Conservation (phyloP, 2,888 invertebrate species). For the Didymodactylos carnosus region DNA sequence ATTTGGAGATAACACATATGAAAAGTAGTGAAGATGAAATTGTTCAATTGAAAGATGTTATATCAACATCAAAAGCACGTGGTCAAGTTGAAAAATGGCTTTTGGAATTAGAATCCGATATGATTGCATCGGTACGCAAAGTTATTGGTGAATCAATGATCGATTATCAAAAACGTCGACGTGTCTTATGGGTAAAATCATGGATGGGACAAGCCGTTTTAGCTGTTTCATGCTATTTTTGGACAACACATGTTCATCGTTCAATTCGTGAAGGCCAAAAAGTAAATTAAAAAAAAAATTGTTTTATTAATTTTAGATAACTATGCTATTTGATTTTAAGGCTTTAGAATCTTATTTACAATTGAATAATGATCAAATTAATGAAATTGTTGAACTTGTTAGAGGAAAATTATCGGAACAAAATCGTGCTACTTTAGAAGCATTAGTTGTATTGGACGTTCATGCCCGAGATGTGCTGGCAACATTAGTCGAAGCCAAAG, state of each 20-base stretch:
- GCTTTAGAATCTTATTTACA: conserved; percentile 46
- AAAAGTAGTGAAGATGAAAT: conserved; percentile 35
- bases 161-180: conserved; percentile 45
- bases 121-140: conserved; percentile 65
- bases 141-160: conserved; percentile 47
- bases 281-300: conserved; percentile 4
- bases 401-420: conserved; percentile 36
- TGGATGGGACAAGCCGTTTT: conserved; percentile 39
- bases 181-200: conserved; percentile 34
- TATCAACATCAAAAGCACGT: conserved; percentile 44
- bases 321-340: neutral
- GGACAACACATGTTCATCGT: conserved; percentile 32
- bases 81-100: conserved; percentile 94
- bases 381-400: conserved; percentile 60
- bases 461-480: conserved; percentile 35
- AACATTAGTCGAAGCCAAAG: conserved; percentile 23
- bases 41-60: conserved; percentile 30
- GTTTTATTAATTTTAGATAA: neutral
- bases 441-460: conserved; percentile 62
- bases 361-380: conserved; percentile 52
- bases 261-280: conserved; percentile 23
- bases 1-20: conserved; percentile 37
- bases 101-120: conserved; percentile 58
- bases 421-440: conserved; percentile 34
- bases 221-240: conserved; percentile 30